phyloP scores from a whole-genome alignment of 2,113 vertebrate genomes.

The Entosphenus tridentatus region DNA sequence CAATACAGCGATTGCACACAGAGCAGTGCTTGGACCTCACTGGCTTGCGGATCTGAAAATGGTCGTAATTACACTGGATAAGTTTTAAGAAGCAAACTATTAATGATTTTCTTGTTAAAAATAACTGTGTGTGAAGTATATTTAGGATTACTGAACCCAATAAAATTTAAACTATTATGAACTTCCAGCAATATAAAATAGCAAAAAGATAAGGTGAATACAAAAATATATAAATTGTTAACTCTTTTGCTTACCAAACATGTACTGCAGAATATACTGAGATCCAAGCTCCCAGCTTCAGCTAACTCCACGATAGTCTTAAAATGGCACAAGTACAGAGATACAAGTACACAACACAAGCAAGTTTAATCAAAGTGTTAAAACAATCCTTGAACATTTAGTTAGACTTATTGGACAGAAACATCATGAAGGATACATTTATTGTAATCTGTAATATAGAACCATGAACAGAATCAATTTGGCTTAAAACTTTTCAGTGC shows the following conservation, averaged over 20 bases:
- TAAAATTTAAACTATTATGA: too few species aligned
- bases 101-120: too few species aligned
- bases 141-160: too few species aligned
- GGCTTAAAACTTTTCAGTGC: too few species aligned
- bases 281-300: slow-evolving; percentile 82
- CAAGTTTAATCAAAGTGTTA: neutral
- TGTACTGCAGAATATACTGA: slow-evolving; percentile 99
- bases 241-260: slow-evolving; percentile 49
- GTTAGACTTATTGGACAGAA: neutral
- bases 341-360: neutral
- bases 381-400: neutral
- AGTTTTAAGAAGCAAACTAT: too few species aligned
- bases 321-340: slow-evolving; percentile 6
- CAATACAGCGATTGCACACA: slow-evolving; percentile 91
- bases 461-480: too few species aligned
- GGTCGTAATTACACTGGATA: neutral
- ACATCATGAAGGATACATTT: too few species aligned
- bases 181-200: too few species aligned
- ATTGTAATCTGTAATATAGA: too few species aligned
- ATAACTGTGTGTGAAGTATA: too few species aligned
- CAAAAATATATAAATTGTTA: too few species aligned
- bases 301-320: slow-evolving; percentile 96
- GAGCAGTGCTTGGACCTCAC: slow-evolving; percentile 95
- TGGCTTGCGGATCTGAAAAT: slow-evolving; percentile 73
- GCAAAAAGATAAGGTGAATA: too few species aligned